Base-by-base conservation (phyloP, 2,113 vertebrate genomes). In the Myodes glareolus region DNA sequence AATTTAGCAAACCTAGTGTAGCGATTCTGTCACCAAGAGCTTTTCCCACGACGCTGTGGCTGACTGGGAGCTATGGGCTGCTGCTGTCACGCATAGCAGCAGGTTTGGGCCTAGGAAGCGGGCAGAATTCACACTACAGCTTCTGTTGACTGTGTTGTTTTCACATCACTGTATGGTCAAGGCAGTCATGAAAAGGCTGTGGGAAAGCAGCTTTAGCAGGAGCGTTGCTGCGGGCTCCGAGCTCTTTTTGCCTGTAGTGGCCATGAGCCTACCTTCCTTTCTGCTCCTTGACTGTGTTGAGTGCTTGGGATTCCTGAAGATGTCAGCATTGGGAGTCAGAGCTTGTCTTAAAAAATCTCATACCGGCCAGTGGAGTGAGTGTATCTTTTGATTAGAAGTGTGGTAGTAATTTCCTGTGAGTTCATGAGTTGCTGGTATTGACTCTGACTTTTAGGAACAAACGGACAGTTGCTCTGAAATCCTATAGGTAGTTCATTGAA, bases 391-490 rank as follows among this genome's bases (percentile, higher is more conserved):
- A 70, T 94, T 94, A 68, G 94, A 93, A 72, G 39, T 84, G 6
- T 91, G 90, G 55, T 16, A 25, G 12, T 50, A 90, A 47, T 68
- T 50, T 94, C 86, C 72, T 92, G 42, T 97, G 90, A 93, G 52
- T 88, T 75, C 67, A 21, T 84, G 25, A 50, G n/a, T 84, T 88
- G 12, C 39, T 96, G 47, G 13, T 68, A 47, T 17, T 92, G 39
- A 61, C 67, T 45, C 17, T 63, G 65, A 85, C 65, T 95, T 96
- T 68, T 94, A 84, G 55, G 61, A 91, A 94, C 75, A 96, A 90
- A 65, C 45, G 50, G 88, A 33, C 55, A 72, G 42, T 92, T 93
- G 58, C 50, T 77, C 2, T 21, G 65, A 7, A 91, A 67, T 87
- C 12, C 33, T 91, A 9, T 23, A 65, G 85, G 21, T 39, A n/a